Base-by-base conservation (phyloP, 2,797 vertebrate genomes). In the Loris lydekkerianus region DNA sequence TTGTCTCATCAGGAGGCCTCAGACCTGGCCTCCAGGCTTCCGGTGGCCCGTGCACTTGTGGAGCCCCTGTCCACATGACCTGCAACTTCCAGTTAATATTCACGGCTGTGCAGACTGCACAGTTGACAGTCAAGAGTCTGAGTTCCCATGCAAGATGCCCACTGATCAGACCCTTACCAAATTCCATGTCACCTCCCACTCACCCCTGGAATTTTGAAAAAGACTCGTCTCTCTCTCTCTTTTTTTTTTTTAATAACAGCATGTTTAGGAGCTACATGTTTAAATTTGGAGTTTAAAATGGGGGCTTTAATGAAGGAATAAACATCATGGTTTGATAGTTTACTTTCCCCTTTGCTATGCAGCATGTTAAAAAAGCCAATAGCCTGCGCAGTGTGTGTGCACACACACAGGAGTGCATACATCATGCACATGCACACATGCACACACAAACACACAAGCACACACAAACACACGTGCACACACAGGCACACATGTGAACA, bases 1-100 rank as follows among this genome's bases (percentile, higher is more conserved):
- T 27, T 0, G 0, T 31, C 40, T 25, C 29, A 0, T 0, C 0
- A 0, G 7, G 10, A 29, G 1, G 60, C 46, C 9, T 2, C n/a
- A 29, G 15, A 27, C 17, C 15, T 27, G 0, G 11, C 1, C 0
- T 37, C 46, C 13, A 5, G 18, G 73, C 43, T 27, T 7, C 23
- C 7, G 5, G 9, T 0, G 0, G 3, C 11, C 31, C 6, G 1
- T 40, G 31, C 56, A 4, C 29, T 7, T 82, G 60, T 46, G 53
- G n/a, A 34, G 76, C 14, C 7, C 8, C 7, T 23, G 8, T 31
- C 37, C 34, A 25, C 8, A 1, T 6, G 75, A 65, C 49, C 63
- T 0, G 3, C 0, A 4, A 46, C 56, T 72, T 82, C 72, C 1
- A 0, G 5, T 43, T 40, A 3, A 73, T 34, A 18, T 43, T 49